Percentiles rank a stretch among this genome's conserved stretches.
phyloP scores from a whole-genome alignment of 1,140 invertebrate genomes.

The Temnothorax curvispinosus region DNA sequence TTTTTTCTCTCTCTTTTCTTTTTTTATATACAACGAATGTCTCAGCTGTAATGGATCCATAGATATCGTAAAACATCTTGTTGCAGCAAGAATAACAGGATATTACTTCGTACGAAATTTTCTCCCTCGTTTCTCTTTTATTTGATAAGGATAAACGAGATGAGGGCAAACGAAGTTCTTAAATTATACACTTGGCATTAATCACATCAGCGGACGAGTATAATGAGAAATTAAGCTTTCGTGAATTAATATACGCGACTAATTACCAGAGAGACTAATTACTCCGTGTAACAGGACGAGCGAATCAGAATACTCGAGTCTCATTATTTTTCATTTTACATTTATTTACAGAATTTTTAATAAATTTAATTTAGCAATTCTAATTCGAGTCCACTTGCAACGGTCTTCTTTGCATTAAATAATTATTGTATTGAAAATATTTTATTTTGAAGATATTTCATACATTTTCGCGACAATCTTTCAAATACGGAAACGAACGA shows the following conservation, averaged over 20 bases:
- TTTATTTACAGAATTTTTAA: not conserved
- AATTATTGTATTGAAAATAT: not conserved
- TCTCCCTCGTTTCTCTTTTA: not conserved
- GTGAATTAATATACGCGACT: constrained; percentile 18
- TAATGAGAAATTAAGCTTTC: constrained; percentile 37
- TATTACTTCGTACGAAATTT: not conserved
- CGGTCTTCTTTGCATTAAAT: not conserved
- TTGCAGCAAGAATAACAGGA: not conserved
- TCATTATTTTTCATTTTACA: constrained; percentile 5
- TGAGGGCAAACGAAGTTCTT: not conserved
- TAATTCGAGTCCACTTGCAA: not conserved
- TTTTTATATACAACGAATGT: not conserved
- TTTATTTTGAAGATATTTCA: not conserved
- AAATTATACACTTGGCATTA: constrained; percentile 29
- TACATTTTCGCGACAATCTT: constrained; percentile 9
- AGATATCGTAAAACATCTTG: not conserved
- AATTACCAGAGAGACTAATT: constrained; percentile 21
- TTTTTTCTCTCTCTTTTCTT: not conserved
- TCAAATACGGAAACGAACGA: constrained; percentile 17
- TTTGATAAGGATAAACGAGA: constrained; percentile 15
- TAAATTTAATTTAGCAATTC: not conserved
- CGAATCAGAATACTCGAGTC: not conserved
- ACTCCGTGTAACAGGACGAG: not conserved
- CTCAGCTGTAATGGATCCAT: not conserved
- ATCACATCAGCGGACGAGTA: not conserved